Evolutionary conservation across 2,113 vertebrate species (phyloP).

Genomic region (Callionymus lyra): DNA sequence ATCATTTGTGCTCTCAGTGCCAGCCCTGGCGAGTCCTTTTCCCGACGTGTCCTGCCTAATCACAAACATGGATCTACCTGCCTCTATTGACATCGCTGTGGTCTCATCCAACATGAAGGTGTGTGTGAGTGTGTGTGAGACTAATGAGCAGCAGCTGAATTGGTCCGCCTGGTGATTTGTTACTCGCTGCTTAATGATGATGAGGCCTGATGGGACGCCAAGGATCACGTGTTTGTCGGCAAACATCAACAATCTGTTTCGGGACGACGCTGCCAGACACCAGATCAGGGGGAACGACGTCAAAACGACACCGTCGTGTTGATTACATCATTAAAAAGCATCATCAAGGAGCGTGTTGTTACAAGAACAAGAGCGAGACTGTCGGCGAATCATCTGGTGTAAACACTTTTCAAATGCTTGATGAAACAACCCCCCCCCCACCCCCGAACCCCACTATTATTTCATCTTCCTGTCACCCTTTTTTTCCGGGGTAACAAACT

Average conservation of each 20-base stretch:
- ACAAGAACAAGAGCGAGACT: constrained; percentile 39
- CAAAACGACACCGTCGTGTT: constrained; percentile 55
- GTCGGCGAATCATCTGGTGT: constrained; percentile 26
- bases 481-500: constrained; percentile 75
- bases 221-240: constrained; percentile 68
- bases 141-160: constrained; percentile 70
- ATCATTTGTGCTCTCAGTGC: constrained; percentile 50
- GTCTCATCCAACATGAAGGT: constrained; percentile 6
- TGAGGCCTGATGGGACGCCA: constrained; percentile 69
- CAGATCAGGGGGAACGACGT: constrained; percentile 54
- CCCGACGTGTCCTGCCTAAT: constrained; percentile 30
- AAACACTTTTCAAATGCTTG: constrained; percentile 36
- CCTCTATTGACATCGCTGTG: constrained; percentile 9
- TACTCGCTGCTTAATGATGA: constrained; percentile 71
- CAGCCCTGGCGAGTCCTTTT: constrained; percentile 36
- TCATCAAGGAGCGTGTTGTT: constrained; percentile 55
- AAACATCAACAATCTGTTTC: constrained; percentile 72
- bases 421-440: constrained; percentile 19
- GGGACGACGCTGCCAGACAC: constrained; percentile 59
- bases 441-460: constrained; percentile 9
- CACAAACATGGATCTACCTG: constrained; percentile 35
- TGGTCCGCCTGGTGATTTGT: constrained; percentile 67
- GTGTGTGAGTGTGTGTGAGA: constrained; percentile 49
- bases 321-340: constrained; percentile 64
- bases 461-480: constrained; percentile 70